Conservation (phyloP, 2,888 invertebrate genomes). For the Serrognathus titanus region DNA sequence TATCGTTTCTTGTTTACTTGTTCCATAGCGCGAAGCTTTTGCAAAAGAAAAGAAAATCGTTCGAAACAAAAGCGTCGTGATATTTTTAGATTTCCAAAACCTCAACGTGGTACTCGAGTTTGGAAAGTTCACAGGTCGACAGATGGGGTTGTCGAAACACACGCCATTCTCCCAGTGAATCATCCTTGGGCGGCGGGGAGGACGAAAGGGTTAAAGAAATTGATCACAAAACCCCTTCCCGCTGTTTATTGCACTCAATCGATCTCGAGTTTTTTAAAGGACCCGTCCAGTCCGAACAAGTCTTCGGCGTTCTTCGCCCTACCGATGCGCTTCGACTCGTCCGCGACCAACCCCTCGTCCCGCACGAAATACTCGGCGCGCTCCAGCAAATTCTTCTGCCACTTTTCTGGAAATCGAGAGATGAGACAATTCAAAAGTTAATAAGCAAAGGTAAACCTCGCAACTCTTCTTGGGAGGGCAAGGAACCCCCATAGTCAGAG, state of each 20-base stretch:
- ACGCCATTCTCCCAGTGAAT: too few relatives aligned
- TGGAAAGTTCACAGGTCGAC: too few relatives aligned
- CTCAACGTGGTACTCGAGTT: too few relatives aligned
- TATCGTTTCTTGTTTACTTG: too few relatives aligned
- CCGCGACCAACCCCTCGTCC: conserved; percentile 54
- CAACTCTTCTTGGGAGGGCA: conserved; percentile 1
- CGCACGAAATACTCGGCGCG: conserved; percentile 44
- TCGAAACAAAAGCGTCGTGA: too few relatives aligned
- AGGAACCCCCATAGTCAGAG: conserved; percentile 58
- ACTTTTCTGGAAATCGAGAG: conserved; percentile 4
- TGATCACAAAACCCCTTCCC: background rate
- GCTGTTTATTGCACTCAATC: conserved; percentile 48
- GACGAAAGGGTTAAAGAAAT: conserved; percentile 1
- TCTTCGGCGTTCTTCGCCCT: conserved; percentile 59
- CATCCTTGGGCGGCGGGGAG: too few relatives aligned
- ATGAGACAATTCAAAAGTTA: too few relatives aligned
- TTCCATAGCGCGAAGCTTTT: too few relatives aligned
- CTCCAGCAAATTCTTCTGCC: conserved; percentile 35
- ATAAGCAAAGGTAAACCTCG: background rate
- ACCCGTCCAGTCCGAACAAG: conserved; percentile 66
- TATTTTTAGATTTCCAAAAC: too few relatives aligned
- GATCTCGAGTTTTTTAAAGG: conserved; percentile 68
- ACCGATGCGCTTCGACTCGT: conserved; percentile 58
- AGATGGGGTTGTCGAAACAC: too few relatives aligned
- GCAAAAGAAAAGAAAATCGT: too few relatives aligned